phyloP scores from a whole-genome alignment of 2,113 vertebrate genomes.

The Lycaon pictus region DNA sequence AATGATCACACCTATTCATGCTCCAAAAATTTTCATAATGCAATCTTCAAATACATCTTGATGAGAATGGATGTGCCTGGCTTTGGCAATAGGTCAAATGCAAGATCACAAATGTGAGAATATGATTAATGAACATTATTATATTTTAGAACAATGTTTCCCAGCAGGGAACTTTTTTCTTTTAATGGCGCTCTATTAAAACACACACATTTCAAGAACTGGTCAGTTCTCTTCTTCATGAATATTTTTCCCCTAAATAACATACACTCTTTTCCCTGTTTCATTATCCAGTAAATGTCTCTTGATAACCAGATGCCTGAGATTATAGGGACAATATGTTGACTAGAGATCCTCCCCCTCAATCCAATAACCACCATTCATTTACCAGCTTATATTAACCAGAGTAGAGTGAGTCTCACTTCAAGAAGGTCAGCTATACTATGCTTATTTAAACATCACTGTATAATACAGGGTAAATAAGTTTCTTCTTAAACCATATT shows the following conservation, averaged over 20 bases:
- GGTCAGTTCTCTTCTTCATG: background rate
- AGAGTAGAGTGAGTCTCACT: background rate
- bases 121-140: background rate
- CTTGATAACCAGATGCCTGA: background rate
- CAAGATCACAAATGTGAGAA: background rate
- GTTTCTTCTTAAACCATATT: background rate
- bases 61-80: background rate
- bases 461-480: background rate
- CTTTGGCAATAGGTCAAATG: conserved; percentile 7
- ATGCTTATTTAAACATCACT: background rate
- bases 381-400: background rate
- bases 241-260: background rate
- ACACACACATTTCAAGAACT: background rate
- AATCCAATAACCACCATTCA: background rate
- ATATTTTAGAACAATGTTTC: conserved; percentile 18
- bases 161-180: background rate
- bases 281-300: background rate
- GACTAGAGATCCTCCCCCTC: background rate
- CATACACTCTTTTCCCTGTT: background rate
- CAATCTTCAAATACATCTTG: background rate
- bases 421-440: background rate
- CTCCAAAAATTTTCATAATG: background rate
- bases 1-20: background rate
- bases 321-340: background rate
- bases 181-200: background rate